Base-by-base conservation (phyloP, 2,888 invertebrate genomes). In the Criorhina ranunculi region DNA sequence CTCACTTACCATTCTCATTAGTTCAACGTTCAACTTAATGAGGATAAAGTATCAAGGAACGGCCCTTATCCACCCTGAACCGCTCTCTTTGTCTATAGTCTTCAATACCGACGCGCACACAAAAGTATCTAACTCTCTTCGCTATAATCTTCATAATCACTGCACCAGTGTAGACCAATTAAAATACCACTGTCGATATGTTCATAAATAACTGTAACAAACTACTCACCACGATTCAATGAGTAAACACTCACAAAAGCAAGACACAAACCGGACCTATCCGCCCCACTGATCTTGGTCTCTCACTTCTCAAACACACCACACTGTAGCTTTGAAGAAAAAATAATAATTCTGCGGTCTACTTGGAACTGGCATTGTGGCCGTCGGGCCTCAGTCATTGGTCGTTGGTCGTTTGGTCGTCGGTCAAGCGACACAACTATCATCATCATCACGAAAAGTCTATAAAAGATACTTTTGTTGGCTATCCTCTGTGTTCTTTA, bases 181-280 rank as follows among this genome's bases (percentile, higher is more conserved):
- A 69, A 83, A 83, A 83, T 79, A 64, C 37, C 73, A 67, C 62
- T 73, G 64, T 59, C 49, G 53, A 72, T 73, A 60, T 69, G 79
- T 78, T 73, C 79, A 73, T 78, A 83, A 73, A 79, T 83, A 78
- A 83, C 73, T 78, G 79, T 79, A 83, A 78, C 83, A 69, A 78
- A 83, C 73, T 55, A 69, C 73, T 57, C 35, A 40, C 12, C 66
- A 46, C 31, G 17, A 17, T 11, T 57, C 31, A 33, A 57, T 62
- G 37, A 78, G 37, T 19, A 55, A 69, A 46, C 24, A 55, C 46
- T 69, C 44, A 53, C 12, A 29, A 17, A 46, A 11, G 31, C 37
- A 40, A 24, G 59, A n/a, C n/a, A 4, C 24, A 53, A 78, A 78
- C 72, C 72, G 60, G 72, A 82, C 67, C 77, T 72, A 67, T 57